These are phyloP conservation scores for Axea sp. DNA, from an alignment of 2,888 invertebrate genomes.

Conservation along the genomic window DNA sequence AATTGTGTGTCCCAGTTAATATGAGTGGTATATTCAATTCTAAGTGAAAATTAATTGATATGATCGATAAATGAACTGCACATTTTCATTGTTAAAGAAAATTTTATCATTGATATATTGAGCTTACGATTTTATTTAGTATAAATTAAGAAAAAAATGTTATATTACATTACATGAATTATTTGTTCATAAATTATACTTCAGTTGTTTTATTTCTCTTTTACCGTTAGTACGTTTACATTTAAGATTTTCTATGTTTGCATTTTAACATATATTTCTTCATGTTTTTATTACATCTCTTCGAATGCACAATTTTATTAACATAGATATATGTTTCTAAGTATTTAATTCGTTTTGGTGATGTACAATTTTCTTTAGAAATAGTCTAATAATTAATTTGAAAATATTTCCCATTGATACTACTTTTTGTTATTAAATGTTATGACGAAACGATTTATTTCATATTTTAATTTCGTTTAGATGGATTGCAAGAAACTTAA, in stretches of 20 bases:
- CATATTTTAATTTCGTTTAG: conserved; percentile 28
- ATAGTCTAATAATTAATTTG: conserved; percentile 3
- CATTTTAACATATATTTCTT: not conserved
- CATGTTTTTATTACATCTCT: not conserved
- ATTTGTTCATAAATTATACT: too few relatives aligned
- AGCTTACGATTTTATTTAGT: too few relatives aligned
- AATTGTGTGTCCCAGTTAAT: conserved; percentile 25
- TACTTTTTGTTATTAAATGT: conserved; percentile 3
- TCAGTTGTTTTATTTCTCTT: too few relatives aligned
- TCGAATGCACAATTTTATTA: too few relatives aligned
- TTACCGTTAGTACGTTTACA: not conserved
- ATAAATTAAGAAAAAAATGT: too few relatives aligned
- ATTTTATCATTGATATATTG: too few relatives aligned
- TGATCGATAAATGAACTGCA: too few relatives aligned
- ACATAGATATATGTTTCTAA: too few relatives aligned
- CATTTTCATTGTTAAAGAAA: too few relatives aligned
- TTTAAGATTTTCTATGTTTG: not conserved
- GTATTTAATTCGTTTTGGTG: too few relatives aligned
- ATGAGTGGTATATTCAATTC: conserved; percentile 22
- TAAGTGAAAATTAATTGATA: conserved; percentile 20
- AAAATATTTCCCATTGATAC: conserved; percentile 9
- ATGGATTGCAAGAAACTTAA: conserved; percentile 40
- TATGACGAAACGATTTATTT: conserved; percentile 5
- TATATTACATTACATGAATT: too few relatives aligned
- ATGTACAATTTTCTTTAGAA: not conserved